Evolutionary conservation across 2,888 invertebrate species (phyloP), one percentile per base, ranked within the genome.

Genomic region (Acrocera orbiculus): DNA sequence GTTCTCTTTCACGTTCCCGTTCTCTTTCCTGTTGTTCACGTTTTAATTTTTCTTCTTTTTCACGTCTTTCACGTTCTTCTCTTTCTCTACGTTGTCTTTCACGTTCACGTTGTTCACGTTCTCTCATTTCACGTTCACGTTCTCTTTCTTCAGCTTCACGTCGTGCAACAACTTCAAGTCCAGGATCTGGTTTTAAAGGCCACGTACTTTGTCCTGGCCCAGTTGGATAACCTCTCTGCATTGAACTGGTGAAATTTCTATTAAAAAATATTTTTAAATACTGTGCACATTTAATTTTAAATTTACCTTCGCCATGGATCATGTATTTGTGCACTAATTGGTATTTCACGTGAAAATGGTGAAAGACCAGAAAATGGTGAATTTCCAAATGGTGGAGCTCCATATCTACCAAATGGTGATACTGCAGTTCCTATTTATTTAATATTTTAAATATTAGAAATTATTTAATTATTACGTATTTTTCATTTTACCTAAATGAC

Each of bases 381-480:
- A 14, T 66, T 65, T 40, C 71, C 73, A 42, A 70, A 67, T 36
- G 70, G 69, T 29, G 70, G 69, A 35, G 74, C 69, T 35, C 76
- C 78, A 62, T 83, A 85, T 46, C 85, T 69, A 35, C 75, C 78
- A 61, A 83, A 86, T 32, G 81, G 82, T 37, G 82, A 80, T 51
- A 82, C 73, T 44, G 76, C 73, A 50, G 73, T 64, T 45, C 68
- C 70, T 64, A 53, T 37, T 43, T 41, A 28, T 29, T 34, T 29
- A 24, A 29, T 30, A 34, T 22, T 5, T 22, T 30, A 5, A 35
- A 30, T 30, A 13, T 22, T 19, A 16, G 30, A 26, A 27, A 36
- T 5, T 30, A 26, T n/a, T n/a, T n/a, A n/a, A n/a, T n/a, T n/a
- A n/a, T n/a, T n/a, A n/a, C n/a, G n/a, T n/a, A n/a, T n/a, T n/a